Evolutionary conservation across 2,888 invertebrate species (phyloP), one percentile per base, ranked within the genome.

Genomic region (Eupsilia transversa): DNA sequence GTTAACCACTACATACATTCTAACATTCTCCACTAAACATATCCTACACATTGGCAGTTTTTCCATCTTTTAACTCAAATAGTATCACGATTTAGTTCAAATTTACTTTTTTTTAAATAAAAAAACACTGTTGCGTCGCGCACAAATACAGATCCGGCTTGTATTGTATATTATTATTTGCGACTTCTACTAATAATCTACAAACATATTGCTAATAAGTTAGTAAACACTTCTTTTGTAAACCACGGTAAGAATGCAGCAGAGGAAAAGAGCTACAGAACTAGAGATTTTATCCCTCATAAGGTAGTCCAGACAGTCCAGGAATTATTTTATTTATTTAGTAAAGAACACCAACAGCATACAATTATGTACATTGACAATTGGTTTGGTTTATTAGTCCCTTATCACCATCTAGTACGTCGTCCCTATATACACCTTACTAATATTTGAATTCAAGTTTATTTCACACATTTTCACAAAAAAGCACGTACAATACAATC

Each of bases 31-130:
- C 33, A 59, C 57, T 33, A 59, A 33, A 33, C 57, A 59, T 59
- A 59, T 59, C 33, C 57, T 59, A 33, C 57, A 59, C 20, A 59
- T 30, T 33, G 57, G 57, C 33, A 59, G 33, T 33, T 59, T 59
- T 59, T 59, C 57, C 57, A 59, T 59, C 5, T 33, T 57, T 57
- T 4, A 57, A 23, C 20, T 33, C 23, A 30, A 20, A 23, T 49
- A 46, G 20, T 43, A 43, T 20, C 6, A 46, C 46, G n/a, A n/a
- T 10, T 1, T 52, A n/a, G 3, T 52, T n/a, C 1, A 52, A 52
- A 3, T 52, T 3, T 52, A n/a, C 4, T 52, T n/a, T 52, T 52
- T n/a, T 49, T n/a, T n/a, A n/a, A 23, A 23, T 52, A n/a, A n/a
- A 52, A n/a, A 12, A 52, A 12, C n/a, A 52, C 52, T n/a, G 49